These are phyloP conservation scores for Galagoides demidoff DNA, from an alignment of 2,797 vertebrate genomes.

Conservation along the genomic window DNA sequence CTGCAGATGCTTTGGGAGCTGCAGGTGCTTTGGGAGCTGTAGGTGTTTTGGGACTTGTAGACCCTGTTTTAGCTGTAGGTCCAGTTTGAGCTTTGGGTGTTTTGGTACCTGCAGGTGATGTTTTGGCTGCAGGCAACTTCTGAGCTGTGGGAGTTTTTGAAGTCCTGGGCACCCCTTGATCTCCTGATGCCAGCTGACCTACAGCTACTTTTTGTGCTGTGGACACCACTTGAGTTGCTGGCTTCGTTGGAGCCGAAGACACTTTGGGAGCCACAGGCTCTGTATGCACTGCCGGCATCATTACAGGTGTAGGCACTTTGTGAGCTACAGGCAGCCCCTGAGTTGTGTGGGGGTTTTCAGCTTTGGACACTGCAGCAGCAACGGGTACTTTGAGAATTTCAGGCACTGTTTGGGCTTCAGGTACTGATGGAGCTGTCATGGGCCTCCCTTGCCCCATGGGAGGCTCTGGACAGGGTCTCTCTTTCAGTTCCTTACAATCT, in stretches of 20 bases:
- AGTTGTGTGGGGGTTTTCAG: neutral
- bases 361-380: neutral
- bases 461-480: neutral
- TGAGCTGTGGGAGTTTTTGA: neutral
- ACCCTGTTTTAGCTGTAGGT: neutral
- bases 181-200: neutral
- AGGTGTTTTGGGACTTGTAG: neutral
- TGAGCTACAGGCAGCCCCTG: neutral
- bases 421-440: neutral
- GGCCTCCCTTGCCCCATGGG: neutral
- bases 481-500: slow-evolving; percentile 23
- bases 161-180: neutral
- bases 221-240: neutral
- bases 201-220: neutral
- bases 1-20: neutral
- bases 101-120: neutral
- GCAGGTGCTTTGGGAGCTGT: neutral
- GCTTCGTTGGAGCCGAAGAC: slow-evolving; percentile 13
- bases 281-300: neutral
- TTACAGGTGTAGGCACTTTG: slow-evolving; percentile 44
- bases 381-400: slow-evolving; percentile 44
- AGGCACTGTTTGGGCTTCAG: slow-evolving; percentile 55
- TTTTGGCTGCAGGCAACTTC: slow-evolving; percentile 38
- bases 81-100: slow-evolving; percentile 21
- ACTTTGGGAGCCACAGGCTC: slow-evolving; percentile 35